Percentiles rank a stretch among this genome's conserved stretches.
These are phyloP conservation scores for Triplophysa rosa DNA, from an alignment of 2,113 vertebrate species.

Conservation along the genomic window DNA sequence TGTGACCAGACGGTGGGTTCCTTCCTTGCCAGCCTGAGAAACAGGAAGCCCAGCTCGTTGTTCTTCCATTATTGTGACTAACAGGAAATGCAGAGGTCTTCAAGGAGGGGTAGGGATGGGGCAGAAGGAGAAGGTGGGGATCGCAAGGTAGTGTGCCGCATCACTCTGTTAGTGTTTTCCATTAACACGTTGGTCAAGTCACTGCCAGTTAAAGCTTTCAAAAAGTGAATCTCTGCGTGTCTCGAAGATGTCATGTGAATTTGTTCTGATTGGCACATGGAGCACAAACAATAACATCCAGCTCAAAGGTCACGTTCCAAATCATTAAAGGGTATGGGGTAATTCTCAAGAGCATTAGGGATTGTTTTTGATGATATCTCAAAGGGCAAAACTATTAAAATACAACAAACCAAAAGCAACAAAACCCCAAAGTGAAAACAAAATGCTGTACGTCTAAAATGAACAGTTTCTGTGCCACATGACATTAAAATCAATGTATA, in stretches of 20 bases:
- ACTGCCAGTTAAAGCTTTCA: neutral
- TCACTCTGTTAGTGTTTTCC: slow-evolving; percentile 9
- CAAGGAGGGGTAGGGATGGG: slow-evolving; percentile 56
- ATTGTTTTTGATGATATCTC: neutral
- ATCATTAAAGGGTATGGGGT: slow-evolving; percentile 1
- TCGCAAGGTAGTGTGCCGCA: neutral
- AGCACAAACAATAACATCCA: slow-evolving; percentile 7
- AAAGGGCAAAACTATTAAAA: neutral
- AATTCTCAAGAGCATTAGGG: neutral
- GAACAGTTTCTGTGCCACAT: neutral
- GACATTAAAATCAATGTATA: neutral
- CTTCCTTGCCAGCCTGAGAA: slow-evolving; percentile 80
- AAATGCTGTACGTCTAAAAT: neutral
- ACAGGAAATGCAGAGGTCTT: slow-evolving; percentile 80
- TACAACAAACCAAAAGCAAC: neutral
- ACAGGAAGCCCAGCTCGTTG: slow-evolving; percentile 74
- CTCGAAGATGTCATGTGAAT: neutral
- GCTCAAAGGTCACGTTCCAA: neutral
- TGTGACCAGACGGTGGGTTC: slow-evolving; percentile 76
- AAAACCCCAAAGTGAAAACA: neutral
- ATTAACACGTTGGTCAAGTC: slow-evolving; percentile 14
- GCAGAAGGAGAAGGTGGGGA: neutral
- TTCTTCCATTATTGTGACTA: slow-evolving; percentile 75
- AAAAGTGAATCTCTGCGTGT: neutral
- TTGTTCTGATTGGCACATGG: neutral